These are phyloP conservation scores for Equus quagga DNA, from an alignment of 2,113 vertebrate species.

Conservation along the genomic window DNA sequence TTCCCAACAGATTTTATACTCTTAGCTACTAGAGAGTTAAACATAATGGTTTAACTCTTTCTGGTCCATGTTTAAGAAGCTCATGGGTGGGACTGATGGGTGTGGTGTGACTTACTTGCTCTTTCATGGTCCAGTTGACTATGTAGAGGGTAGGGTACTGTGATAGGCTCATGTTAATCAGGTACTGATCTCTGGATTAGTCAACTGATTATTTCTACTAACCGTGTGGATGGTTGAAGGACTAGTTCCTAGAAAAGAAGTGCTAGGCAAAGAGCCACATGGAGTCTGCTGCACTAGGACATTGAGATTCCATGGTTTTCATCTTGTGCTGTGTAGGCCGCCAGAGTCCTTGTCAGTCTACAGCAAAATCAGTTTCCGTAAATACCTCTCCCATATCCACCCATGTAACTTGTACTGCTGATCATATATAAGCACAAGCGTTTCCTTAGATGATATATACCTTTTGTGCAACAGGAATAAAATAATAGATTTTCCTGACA, in stretches of 20 bases:
- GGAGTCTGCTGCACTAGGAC: background rate
- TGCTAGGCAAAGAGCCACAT: background rate
- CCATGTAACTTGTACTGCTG: background rate
- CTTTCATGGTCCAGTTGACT: background rate
- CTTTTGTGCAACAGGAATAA: conserved; percentile 21
- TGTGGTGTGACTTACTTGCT: background rate
- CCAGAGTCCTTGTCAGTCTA: background rate
- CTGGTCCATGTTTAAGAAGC: background rate
- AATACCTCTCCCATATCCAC: background rate
- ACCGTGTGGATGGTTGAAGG: background rate
- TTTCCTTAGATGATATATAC: background rate
- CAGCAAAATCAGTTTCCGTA: conserved; percentile 9
- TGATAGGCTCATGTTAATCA: background rate
- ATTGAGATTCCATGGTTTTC: background rate
- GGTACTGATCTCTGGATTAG: background rate
- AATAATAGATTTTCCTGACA: background rate
- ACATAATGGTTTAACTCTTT: background rate
- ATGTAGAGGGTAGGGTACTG: background rate
- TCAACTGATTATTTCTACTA: background rate
- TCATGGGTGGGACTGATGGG: background rate
- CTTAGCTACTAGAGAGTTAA: background rate
- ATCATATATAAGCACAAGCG: background rate
- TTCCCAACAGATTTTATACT: background rate
- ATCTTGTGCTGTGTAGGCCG: background rate
- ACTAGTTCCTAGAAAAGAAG: background rate